These are phyloP conservation scores for Lymantria dispar DNA, from an alignment of 2,888 invertebrate species.

Conservation along the genomic window DNA sequence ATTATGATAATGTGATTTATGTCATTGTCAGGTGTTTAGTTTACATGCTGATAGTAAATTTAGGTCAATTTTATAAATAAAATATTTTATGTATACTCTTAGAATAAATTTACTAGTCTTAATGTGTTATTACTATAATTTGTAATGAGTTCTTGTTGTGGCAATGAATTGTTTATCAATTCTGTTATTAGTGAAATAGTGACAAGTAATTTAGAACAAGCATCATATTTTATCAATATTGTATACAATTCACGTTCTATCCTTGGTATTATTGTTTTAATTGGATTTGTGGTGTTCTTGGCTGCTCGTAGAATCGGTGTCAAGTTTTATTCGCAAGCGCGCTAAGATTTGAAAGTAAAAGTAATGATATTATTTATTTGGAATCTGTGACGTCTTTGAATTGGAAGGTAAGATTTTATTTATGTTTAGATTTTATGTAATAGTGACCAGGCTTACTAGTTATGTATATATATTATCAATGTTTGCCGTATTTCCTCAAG, in stretches of 20 bases:
- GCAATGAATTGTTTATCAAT: conserved; percentile 68
- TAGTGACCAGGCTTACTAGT: too few species aligned
- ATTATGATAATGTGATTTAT: conserved; percentile 16
- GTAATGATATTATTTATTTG: conserved; percentile 43
- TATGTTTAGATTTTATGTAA: background rate
- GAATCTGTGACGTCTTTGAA: conserved; percentile 36
- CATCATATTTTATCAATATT: conserved; percentile 55
- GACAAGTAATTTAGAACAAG: conserved; percentile 55
- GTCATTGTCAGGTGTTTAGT: conserved; percentile 69
- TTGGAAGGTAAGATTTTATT: conserved; percentile 45
- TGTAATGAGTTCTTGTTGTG: conserved; percentile 79
- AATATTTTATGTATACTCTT: conserved; percentile 18
- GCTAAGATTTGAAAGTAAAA: conserved; percentile 48
- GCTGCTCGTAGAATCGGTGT: conserved; percentile 37
- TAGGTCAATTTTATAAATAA: conserved; percentile 59
- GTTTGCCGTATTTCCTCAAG: too few species aligned
- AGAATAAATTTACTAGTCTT: conserved; percentile 28
- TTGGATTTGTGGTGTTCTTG: conserved; percentile 40
- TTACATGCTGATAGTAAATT: conserved; percentile 38
- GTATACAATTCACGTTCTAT: conserved; percentile 47
- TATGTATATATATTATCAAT: too few species aligned
- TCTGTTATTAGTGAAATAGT: conserved; percentile 67
- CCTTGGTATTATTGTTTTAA: conserved; percentile 45
- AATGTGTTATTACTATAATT: conserved; percentile 33
- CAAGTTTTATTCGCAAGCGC: conserved; percentile 27